These are phyloP conservation scores for Melipona bicolor DNA, from an alignment of 2,888 invertebrate genomes.

Conservation along the genomic window DNA sequence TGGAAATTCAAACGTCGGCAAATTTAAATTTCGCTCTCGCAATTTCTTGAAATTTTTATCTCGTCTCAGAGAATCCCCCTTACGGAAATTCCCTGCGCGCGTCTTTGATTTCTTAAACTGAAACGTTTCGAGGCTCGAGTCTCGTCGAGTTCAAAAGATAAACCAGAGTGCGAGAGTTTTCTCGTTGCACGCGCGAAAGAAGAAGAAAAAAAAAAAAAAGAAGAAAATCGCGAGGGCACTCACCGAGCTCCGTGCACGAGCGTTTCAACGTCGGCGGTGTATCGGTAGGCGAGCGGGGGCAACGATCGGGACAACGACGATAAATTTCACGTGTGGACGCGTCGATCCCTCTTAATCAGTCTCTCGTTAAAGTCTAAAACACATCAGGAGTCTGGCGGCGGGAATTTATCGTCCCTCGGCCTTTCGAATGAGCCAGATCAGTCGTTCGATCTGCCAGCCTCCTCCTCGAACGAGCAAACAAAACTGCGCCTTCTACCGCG, in stretches of 20 bases:
- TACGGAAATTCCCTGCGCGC: too few species aligned
- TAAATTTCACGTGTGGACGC: slow-evolving; percentile 4
- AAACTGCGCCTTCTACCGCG: slow-evolving; percentile 9
- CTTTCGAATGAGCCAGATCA: slow-evolving; percentile 4
- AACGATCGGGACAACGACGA: slow-evolving; percentile 16
- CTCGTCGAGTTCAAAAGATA: background rate
- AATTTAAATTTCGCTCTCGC: background rate
- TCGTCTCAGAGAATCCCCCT: too few species aligned
- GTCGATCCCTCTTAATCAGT: slow-evolving; percentile 46
- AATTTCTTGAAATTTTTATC: too few species aligned
- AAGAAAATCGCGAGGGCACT: slow-evolving; percentile 18
- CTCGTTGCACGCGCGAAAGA: background rate
- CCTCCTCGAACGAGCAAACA: slow-evolving; percentile 52
- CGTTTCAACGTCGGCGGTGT: background rate
- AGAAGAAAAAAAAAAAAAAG: background rate
- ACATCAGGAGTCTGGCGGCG: slow-evolving; percentile 16
- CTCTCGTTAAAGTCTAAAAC: slow-evolving; percentile 58
- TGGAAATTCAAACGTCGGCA: background rate
- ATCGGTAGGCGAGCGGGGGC: background rate
- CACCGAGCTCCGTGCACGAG: background rate
- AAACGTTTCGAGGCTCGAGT: background rate
- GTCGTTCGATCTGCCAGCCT: slow-evolving; percentile 49
- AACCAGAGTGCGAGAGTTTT: background rate
- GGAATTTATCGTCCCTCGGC: slow-evolving; percentile 14
- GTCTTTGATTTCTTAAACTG: too few species aligned